These are phyloP conservation scores for Hydrophis major DNA, from an alignment of 2,797 vertebrate species.

Conservation along the genomic window DNA sequence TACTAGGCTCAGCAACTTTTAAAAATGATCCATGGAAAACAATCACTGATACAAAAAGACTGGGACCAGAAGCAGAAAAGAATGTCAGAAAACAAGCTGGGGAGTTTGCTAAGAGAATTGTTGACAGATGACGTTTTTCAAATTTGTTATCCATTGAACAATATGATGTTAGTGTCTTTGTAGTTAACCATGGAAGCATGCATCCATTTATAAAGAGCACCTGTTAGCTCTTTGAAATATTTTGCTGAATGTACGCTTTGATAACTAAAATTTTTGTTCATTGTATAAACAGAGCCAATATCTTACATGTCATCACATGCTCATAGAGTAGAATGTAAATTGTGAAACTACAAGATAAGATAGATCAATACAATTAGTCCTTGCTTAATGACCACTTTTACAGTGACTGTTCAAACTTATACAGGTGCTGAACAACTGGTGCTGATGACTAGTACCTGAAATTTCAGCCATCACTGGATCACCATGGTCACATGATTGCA, in stretches of 20 bases:
- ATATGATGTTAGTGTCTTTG: not conserved
- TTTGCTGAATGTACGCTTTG: not conserved
- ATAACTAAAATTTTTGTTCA: not conserved
- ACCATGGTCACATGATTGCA: not conserved
- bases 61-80: not conserved
- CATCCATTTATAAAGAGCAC: not conserved
- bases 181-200: not conserved
- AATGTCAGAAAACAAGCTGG: not conserved
- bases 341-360: not conserved
- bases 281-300: not conserved
- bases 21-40: not conserved
- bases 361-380: not conserved
- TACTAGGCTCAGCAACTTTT: not conserved
- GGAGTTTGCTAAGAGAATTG: not conserved
- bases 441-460: not conserved
- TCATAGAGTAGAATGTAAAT: not conserved
- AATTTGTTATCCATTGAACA: not conserved
- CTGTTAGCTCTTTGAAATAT: not conserved
- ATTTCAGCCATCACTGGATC: not conserved
- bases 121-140: not conserved
- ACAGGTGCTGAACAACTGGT: not conserved
- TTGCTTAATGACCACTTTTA: not conserved
- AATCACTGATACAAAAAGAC: not conserved
- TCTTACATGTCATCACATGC: not conserved
- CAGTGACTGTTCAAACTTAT: not conserved